A percentile compares a stretch with the other conserved stretches of the same genome.
Conservation (phyloP, 2,113 vertebrate species). For the Anguilla rostrata region DNA sequence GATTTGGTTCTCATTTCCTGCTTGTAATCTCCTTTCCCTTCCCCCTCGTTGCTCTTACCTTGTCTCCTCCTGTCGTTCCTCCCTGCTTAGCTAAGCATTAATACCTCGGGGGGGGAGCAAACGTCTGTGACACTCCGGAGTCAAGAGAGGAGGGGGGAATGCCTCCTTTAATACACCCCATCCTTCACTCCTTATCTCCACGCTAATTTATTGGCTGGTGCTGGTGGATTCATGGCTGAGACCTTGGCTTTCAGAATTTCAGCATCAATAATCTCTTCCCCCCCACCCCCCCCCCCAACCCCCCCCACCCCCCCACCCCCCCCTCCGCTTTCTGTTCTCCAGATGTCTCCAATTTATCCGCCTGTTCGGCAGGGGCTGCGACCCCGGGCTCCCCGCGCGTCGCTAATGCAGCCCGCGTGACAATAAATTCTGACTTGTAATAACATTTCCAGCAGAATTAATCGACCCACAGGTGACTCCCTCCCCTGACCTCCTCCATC, state of each 20-base stretch:
- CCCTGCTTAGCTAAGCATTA: constrained; percentile 42
- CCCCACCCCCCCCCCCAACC: constrained; percentile 36
- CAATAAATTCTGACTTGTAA: constrained; percentile 65
- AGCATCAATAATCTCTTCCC: constrained; percentile 66
- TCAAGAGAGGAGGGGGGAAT: constrained; percentile 42
- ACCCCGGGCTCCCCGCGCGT: constrained; percentile 57
- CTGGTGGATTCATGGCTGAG: constrained; percentile 65
- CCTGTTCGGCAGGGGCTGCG: constrained; percentile 55
- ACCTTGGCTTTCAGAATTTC: constrained; percentile 66
- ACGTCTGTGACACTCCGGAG: constrained; percentile 28
- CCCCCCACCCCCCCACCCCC: background rate
- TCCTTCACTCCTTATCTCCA: constrained; percentile 66
- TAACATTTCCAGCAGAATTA: constrained; percentile 64
- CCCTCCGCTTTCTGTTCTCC: constrained; percentile 49
- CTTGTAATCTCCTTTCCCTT: background rate
- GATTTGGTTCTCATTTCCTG: constrained; percentile 15
- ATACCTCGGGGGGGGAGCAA: background rate
- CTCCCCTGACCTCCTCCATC: constrained; percentile 44
- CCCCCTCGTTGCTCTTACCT: background rate
- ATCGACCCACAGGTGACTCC: constrained; percentile 59
- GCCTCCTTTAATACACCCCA: constrained; percentile 57
- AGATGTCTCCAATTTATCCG: constrained; percentile 71
- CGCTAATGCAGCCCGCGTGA: constrained; percentile 58
- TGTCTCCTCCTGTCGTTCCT: background rate
- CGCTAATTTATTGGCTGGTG: constrained; percentile 62